Percentiles rank a stretch among this genome's conserved stretches.
Evolutionary conservation across 1,140 invertebrate genomes (phyloP).

Genomic region (Lepidurus arcticus): DNA sequence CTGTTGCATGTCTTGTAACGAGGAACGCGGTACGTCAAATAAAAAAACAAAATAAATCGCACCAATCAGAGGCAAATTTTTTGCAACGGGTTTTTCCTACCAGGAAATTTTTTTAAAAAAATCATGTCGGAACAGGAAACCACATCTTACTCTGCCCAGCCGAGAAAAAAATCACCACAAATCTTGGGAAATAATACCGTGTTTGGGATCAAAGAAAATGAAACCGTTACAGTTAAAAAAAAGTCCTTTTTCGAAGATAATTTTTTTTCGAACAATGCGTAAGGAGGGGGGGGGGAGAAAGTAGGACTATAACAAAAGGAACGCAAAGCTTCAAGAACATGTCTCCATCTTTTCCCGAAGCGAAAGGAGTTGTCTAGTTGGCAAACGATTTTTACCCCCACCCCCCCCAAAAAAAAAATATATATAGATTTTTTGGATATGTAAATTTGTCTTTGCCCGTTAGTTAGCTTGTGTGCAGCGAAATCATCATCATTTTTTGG

Average conservation of each 20-base stretch:
- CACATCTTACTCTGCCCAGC: not conserved
- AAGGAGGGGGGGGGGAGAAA: not conserved
- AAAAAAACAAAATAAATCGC: no score
- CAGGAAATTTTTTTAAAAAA: not conserved
- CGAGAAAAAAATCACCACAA: not conserved
- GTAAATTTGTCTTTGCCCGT: not conserved
- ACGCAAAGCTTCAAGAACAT: constrained; percentile 4
- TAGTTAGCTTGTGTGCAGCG: not conserved
- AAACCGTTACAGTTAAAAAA: no score
- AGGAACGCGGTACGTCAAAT: no score
- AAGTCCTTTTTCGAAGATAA: no score
- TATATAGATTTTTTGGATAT: constrained; percentile 1
- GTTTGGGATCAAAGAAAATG: no score
- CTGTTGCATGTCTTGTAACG: not conserved
- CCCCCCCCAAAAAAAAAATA: not conserved
- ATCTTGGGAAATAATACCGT: not conserved
- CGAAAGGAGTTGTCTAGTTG: not conserved
- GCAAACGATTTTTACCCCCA: not conserved
- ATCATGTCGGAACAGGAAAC: not conserved
- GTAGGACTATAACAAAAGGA: constrained; percentile 14
- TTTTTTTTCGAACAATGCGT: no score
- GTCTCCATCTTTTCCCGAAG: not conserved
- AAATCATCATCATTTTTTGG: not conserved
- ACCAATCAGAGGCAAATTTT: not conserved
- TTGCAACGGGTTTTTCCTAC: not conserved